Evolutionary conservation across 2,888 invertebrate genomes (phyloP).

Genomic region (Eristalis pertinax): DNA sequence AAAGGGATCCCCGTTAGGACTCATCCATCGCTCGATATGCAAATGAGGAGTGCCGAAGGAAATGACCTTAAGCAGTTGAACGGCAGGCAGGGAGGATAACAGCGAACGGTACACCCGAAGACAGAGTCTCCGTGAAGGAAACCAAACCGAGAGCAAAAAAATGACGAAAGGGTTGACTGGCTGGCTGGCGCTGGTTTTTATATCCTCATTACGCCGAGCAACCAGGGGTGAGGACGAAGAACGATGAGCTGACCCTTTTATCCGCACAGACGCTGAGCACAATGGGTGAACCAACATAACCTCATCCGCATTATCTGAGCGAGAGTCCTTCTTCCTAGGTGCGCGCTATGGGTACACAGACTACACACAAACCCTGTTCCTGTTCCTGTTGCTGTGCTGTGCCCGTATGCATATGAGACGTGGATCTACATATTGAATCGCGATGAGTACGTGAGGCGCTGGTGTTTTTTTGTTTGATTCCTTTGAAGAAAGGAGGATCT

Average conservation of each 20-base stretch:
- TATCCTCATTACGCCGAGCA: constrained; percentile 63
- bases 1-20: constrained; percentile 69
- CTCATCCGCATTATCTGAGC: constrained; percentile 70
- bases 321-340: constrained; percentile 54
- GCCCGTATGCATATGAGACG: constrained; percentile 67
- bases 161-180: constrained; percentile 31
- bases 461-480: constrained; percentile 37
- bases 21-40: constrained; percentile 52
- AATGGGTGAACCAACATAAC: constrained; percentile 72
- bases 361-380: constrained; percentile 33
- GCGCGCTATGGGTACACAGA: constrained; percentile 40
- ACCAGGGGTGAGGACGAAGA: constrained; percentile 41
- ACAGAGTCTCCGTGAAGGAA: constrained; percentile 13
- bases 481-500: constrained; percentile 48
- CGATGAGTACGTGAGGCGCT: constrained; percentile 59
- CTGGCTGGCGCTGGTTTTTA: constrained; percentile 66
- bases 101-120: constrained; percentile 42
- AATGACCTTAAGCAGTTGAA: constrained; percentile 68
- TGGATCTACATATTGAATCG: constrained; percentile 71
- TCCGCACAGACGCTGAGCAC: constrained; percentile 17
- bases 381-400: too few species aligned
- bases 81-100: background rate
- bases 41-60: constrained; percentile 52
- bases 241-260: constrained; percentile 65
- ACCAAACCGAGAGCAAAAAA: too few species aligned